Evolutionary conservation across 2,888 invertebrate species (phyloP).

Genomic region (Lamellibrachia columna): DNA sequence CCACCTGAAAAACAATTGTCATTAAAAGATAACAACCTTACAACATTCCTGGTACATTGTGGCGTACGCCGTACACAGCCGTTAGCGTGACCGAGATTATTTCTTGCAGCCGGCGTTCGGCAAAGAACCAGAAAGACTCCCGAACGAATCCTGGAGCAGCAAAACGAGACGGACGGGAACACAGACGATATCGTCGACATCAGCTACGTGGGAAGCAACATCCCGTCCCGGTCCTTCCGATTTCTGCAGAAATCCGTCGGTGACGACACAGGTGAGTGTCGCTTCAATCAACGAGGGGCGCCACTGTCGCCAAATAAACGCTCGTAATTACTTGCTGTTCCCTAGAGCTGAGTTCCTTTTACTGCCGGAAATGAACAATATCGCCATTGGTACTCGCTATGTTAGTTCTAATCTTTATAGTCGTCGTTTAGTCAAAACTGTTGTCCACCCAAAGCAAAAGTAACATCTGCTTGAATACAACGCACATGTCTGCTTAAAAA

Average conservation of each 20-base stretch:
- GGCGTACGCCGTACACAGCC: not conserved
- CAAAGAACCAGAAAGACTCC: not conserved
- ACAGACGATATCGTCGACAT: slow-evolving; percentile 53
- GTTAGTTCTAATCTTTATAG: not conserved
- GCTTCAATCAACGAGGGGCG: not conserved
- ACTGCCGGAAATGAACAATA: not conserved
- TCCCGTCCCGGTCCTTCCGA: slow-evolving; percentile 61
- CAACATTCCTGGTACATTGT: not conserved
- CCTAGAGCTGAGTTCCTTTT: not conserved
- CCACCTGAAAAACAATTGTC: not conserved
- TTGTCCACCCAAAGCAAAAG: not conserved
- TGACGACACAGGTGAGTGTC: slow-evolving; percentile 26
- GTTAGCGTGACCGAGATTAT: not conserved
- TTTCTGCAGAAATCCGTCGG: slow-evolving; percentile 42
- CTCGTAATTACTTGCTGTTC: not conserved
- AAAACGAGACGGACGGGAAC: slow-evolving; percentile 52
- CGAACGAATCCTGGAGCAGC: slow-evolving; percentile 21
- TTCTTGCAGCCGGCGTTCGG: not conserved
- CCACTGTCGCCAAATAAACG: not conserved
- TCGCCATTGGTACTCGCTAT: not conserved
- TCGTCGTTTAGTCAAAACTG: not conserved
- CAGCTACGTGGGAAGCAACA: slow-evolving; percentile 74
- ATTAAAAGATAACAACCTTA: not conserved
- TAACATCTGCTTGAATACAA: not conserved
- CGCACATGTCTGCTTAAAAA: not conserved